phyloP scores from a whole-genome alignment of 1,140 invertebrate species.

The Diorhabda elongata region DNA sequence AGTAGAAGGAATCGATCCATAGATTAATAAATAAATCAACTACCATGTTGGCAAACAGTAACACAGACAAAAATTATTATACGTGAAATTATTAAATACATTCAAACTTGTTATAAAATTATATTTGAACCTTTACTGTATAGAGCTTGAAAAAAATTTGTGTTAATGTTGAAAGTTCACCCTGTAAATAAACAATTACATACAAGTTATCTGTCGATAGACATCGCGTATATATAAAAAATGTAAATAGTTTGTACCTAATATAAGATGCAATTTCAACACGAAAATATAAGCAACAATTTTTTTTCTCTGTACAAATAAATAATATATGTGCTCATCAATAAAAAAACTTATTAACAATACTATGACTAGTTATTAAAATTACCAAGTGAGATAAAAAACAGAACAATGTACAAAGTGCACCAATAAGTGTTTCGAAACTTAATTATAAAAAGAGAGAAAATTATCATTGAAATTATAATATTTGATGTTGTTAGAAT shows the following conservation, averaged over 20 bases:
- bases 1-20: no score
- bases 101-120: no score
- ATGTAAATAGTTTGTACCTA: constrained; percentile 18
- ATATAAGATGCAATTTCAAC: constrained; percentile 7
- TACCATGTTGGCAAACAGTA: no score
- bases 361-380: constrained; percentile 35
- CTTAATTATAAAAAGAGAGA: not conserved
- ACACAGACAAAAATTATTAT: no score
- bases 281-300: constrained; percentile 27
- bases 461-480: no score
- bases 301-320: constrained; percentile 35
- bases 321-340: constrained; percentile 25
- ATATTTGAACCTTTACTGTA: no score
- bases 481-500: not conserved
- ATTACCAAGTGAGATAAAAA: constrained; percentile 21
- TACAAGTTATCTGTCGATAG: no score
- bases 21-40: no score
- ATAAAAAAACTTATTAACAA: constrained; percentile 31
- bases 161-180: no score
- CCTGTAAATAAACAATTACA: no score
- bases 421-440: constrained; percentile 8
- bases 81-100: no score
- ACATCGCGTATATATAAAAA: not conserved
- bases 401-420: constrained; percentile 18
- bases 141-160: no score